Evolutionary conservation across 2,797 vertebrate genomes (phyloP).

Genomic region (Chaetodon trifasciatus): DNA sequence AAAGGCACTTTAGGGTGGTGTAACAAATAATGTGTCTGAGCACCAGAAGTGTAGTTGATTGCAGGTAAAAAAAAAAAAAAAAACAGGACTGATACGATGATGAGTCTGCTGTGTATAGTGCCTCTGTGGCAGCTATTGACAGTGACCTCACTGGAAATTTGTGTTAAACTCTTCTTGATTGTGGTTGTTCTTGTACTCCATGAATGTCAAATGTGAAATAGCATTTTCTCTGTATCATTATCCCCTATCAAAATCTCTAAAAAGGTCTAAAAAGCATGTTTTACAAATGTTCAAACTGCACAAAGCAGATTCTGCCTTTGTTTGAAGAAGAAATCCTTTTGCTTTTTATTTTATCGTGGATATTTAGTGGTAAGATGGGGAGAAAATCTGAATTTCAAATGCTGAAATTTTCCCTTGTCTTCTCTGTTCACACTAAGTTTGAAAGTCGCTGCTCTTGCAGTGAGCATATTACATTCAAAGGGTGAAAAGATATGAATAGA

Average conservation of each 20-base stretch:
- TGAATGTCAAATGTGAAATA: background rate
- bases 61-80: background rate
- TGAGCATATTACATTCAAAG: background rate
- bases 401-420: background rate
- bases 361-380: background rate
- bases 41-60: conserved; percentile 16
- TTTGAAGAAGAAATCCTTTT: background rate
- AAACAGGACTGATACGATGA: background rate
- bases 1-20: conserved; percentile 24
- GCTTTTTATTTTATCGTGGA: background rate
- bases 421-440: background rate
- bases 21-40: conserved; percentile 24
- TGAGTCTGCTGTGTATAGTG: background rate
- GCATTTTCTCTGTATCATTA: conserved; percentile 23
- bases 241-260: background rate
- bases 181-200: conserved; percentile 23
- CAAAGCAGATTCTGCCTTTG: background rate
- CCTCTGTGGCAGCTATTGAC: background rate
- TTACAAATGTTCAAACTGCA: conserved; percentile 7
- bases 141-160: conserved; percentile 23
- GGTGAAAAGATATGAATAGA: conserved; percentile 3
- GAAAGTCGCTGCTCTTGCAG: conserved; percentile 10
- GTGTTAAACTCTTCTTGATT: background rate
- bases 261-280: background rate
- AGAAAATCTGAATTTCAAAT: conserved; percentile 23